phyloP scores from a whole-genome alignment of 2,888 invertebrate genomes.

The Nomada hirtipes region DNA sequence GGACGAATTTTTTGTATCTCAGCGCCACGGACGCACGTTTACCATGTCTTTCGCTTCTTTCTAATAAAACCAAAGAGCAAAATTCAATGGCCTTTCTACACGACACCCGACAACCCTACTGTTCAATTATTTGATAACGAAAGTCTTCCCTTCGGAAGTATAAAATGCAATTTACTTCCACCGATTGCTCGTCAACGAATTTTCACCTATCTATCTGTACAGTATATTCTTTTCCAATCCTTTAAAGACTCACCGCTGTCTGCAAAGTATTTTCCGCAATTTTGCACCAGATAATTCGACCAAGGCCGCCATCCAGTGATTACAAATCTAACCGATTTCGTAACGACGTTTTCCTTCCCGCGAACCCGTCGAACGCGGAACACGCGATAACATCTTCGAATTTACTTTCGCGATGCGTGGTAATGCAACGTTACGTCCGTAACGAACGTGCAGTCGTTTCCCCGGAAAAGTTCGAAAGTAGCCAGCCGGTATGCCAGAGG shows the following conservation, averaged over 20 bases:
- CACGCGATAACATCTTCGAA: slow-evolving; percentile 44
- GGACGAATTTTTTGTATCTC: slow-evolving; percentile 12
- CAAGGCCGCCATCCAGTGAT: background rate
- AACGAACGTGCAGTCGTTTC: slow-evolving; percentile 21
- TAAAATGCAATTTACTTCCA: too few species aligned
- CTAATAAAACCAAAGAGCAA: slow-evolving; percentile 82
- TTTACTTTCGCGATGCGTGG: slow-evolving; percentile 49
- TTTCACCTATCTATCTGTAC: too few species aligned
- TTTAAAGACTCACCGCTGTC: background rate
- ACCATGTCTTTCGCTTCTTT: slow-evolving; percentile 74
- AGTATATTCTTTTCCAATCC: background rate
- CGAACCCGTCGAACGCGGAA: slow-evolving; percentile 4
- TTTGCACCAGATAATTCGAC: background rate
- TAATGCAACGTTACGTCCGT: slow-evolving; percentile 52
- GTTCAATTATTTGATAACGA: too few species aligned
- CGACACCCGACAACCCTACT: background rate
- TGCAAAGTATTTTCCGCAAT: background rate
- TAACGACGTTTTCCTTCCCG: slow-evolving; percentile 8
- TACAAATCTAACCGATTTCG: slow-evolving; percentile 21
- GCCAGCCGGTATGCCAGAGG: slow-evolving; percentile 6
- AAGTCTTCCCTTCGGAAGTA: too few species aligned
- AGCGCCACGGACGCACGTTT: slow-evolving; percentile 58
- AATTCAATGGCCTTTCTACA: slow-evolving; percentile 52
- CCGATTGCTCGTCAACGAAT: too few species aligned
- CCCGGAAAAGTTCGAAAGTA: slow-evolving; percentile 49